Percentiles rank a stretch among this genome's conserved stretches.
These are phyloP conservation scores for Bombus terrestris DNA, from an alignment of 1,140 invertebrate species.

Conservation along the genomic window DNA sequence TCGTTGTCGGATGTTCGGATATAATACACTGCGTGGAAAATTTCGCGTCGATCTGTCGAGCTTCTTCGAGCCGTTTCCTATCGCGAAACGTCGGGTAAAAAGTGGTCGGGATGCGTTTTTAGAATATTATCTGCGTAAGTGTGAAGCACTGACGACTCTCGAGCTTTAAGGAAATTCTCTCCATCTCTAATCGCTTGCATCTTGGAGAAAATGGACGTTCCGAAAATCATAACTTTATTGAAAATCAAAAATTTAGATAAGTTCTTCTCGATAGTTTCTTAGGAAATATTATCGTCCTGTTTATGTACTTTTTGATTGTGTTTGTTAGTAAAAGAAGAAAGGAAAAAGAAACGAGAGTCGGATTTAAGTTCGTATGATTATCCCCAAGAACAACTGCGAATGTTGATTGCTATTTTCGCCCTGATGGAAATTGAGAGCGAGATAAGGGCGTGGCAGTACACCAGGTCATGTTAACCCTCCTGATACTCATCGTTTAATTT, in stretches of 20 bases:
- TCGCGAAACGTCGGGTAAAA: slow-evolving; percentile 64
- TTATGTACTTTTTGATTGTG: not conserved
- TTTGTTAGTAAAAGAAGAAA: not conserved
- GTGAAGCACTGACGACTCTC: slow-evolving; percentile 23
- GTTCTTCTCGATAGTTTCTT: not conserved
- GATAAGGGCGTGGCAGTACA: slow-evolving; percentile 13
- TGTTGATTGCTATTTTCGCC: not conserved
- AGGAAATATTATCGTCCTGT: not conserved
- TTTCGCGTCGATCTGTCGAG: slow-evolving; percentile 40
- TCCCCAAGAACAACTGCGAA: slow-evolving; percentile 37
- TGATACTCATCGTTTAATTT: not conserved
- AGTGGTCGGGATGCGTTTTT: slow-evolving; percentile 64
- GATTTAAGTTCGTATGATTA: not conserved
- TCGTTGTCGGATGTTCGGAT: slow-evolving; percentile 54
- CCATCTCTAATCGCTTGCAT: not conserved
- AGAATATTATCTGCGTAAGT: slow-evolving; percentile 56
- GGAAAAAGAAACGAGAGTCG: not conserved
- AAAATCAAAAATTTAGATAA: not conserved
- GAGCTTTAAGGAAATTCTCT: not conserved
- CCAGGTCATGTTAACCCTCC: slow-evolving; percentile 13
- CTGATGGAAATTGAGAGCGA: slow-evolving; percentile 19
- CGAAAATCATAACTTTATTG: too few species aligned
- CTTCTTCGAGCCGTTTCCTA: slow-evolving; percentile 54
- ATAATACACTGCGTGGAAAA: slow-evolving; percentile 15
- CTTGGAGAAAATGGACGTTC: not conserved